Conservation (phyloP, 37 sponge, comb jelly and placozoan genomes). For the Agelas oroides region DNA sequence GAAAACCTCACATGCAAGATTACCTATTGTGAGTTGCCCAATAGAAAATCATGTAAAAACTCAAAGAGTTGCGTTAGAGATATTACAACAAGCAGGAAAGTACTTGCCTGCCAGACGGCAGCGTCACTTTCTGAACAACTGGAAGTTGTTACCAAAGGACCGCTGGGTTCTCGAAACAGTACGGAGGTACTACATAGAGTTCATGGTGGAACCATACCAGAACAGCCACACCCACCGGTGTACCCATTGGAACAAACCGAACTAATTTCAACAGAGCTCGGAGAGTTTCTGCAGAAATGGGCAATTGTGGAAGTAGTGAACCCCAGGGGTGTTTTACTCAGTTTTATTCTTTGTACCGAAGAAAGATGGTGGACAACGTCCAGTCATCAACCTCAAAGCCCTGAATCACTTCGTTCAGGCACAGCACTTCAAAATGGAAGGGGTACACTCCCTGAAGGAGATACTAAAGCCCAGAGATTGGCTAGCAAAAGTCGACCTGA, state of each 20-base stretch:
- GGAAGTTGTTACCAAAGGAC: conserved; percentile 16
- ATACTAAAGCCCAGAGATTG: conserved; percentile 31
- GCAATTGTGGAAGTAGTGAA: conserved; percentile 1
- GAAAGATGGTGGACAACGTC: conserved; percentile 51
- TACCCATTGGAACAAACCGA: neutral
- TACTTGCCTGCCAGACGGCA: too few relatives aligned
- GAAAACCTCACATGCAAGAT: too few relatives aligned
- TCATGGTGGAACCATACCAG: conserved; percentile 6
- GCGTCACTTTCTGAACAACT: too few relatives aligned
- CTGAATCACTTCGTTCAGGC: conserved; percentile 31
- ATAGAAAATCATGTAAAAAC: too few relatives aligned
- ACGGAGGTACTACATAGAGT: conserved; percentile 28
- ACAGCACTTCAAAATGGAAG: conserved; percentile 71
- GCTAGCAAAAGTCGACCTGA: conserved; percentile 48
- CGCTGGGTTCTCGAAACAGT: conserved; percentile 30
- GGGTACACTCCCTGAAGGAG: conserved; percentile 44
- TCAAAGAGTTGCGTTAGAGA: too few relatives aligned
- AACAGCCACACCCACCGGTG: neutral
- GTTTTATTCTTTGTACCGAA: conserved; percentile 59
- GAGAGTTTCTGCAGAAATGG: conserved; percentile 22
- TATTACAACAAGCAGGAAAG: too few relatives aligned
- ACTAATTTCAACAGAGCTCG: conserved; percentile 21
- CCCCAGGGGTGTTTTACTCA: conserved; percentile 34
- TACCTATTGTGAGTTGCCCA: too few relatives aligned
- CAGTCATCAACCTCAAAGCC: conserved; percentile 51